These are phyloP conservation scores for Montipora capitata DNA, from an alignment of 92 coral and sea anemone genomes.

Conservation along the genomic window DNA sequence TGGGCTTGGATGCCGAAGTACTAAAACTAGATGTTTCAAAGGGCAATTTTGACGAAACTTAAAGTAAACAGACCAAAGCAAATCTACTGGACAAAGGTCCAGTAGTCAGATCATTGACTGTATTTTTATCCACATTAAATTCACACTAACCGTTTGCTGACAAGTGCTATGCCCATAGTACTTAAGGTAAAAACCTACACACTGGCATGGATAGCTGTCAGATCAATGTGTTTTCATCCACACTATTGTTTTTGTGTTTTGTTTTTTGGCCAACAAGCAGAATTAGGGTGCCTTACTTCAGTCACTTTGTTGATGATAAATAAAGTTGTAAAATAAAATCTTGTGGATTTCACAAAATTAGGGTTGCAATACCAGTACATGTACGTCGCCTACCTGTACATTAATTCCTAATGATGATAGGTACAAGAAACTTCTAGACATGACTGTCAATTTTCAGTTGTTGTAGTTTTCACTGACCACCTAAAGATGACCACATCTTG, in stretches of 20 bases:
- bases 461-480: slow-evolving; percentile 44
- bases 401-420: neutral
- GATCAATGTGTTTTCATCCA: neutral
- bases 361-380: neutral
- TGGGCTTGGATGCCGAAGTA: too few relatives aligned
- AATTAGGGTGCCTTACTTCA: neutral
- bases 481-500: slow-evolving; percentile 29
- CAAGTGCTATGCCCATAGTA: neutral
- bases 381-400: neutral
- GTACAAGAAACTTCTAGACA: neutral
- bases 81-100: slow-evolving; percentile 59
- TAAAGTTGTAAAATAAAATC: neutral
- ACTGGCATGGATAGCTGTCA: neutral
- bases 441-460: slow-evolving; percentile 37
- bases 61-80: too few relatives aligned
- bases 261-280: too few relatives aligned
- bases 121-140: too few relatives aligned
- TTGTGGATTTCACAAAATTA: slow-evolving; percentile 16
- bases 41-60: too few relatives aligned
- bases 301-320: too few relatives aligned
- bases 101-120: slow-evolving; percentile 21
- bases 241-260: neutral
- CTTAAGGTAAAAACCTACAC: neutral
- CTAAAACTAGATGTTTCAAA: neutral
- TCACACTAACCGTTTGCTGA: neutral